A percentile compares a stretch with the other conserved stretches of the same genome.
Evolutionary conservation across 2,888 invertebrate species (phyloP).

Genomic region (Cryptocheilus praepositus): DNA sequence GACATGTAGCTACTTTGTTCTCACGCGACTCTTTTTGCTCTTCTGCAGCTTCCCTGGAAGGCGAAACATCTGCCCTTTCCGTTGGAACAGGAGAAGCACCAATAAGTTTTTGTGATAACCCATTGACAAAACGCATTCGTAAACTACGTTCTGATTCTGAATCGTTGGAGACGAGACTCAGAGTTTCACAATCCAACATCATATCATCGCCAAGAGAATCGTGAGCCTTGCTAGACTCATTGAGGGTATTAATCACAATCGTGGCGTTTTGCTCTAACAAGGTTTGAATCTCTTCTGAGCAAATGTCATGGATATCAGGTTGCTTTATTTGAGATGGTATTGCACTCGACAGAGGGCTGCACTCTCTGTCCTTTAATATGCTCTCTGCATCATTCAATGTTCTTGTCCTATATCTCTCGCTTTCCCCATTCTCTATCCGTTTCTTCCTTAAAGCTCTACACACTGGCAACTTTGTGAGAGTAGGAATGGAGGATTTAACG

Average conservation of each 20-base stretch:
- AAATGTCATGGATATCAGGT: slow-evolving; percentile 5
- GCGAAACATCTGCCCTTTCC: slow-evolving; percentile 44
- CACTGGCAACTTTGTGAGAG: slow-evolving; percentile 53
- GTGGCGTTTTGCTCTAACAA: slow-evolving; percentile 78
- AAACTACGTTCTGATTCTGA: slow-evolving; percentile 82
- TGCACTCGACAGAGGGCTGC: neutral
- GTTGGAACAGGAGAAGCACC: slow-evolving; percentile 11
- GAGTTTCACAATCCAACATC: slow-evolving; percentile 78
- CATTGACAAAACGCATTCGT: slow-evolving; percentile 61
- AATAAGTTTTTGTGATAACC: slow-evolving; percentile 52
- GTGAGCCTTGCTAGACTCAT: slow-evolving; percentile 73
- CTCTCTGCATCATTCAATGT: slow-evolving; percentile 77
- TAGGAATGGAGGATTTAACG: slow-evolving; percentile 61
- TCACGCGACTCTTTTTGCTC: slow-evolving; percentile 31
- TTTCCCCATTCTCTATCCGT: slow-evolving; percentile 72
- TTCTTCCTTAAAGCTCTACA: slow-evolving; percentile 51
- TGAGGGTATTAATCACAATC: slow-evolving; percentile 77
- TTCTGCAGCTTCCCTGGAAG: slow-evolving; percentile 50
- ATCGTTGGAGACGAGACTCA: slow-evolving; percentile 84
- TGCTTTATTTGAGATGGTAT: slow-evolving; percentile 10
- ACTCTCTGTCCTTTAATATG: slow-evolving; percentile 30
- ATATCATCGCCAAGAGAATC: slow-evolving; percentile 76
- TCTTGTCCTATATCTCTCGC: slow-evolving; percentile 85
- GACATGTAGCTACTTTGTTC: slow-evolving; percentile 19
- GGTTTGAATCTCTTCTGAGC: slow-evolving; percentile 73